These are phyloP conservation scores for Portevinia maculata DNA, from an alignment of 2,888 invertebrate species.

Conservation along the genomic window DNA sequence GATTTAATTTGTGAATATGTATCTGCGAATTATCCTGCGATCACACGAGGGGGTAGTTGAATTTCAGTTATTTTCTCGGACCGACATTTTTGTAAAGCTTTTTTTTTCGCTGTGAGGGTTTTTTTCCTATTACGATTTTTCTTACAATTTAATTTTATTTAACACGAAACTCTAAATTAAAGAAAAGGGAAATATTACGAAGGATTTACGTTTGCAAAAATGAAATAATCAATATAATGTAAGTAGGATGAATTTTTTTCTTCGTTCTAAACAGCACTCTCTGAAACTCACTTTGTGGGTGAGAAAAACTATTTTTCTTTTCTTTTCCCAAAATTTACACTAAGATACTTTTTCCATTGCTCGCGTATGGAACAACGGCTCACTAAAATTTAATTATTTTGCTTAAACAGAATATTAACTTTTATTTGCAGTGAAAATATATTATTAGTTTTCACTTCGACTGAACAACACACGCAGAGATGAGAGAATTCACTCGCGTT, in stretches of 20 bases:
- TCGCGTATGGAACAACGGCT: constrained; percentile 13
- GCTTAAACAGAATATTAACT: not conserved
- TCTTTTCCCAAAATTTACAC: constrained; percentile 42
- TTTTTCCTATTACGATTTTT: constrained; percentile 4
- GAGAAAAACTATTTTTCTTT: constrained; percentile 35
- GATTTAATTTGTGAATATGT: constrained; percentile 42
- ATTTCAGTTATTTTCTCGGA: constrained; percentile 69
- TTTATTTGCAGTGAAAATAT: constrained; percentile 8
- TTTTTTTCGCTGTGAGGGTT: constrained; percentile 23
- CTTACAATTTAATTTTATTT: constrained; percentile 21
- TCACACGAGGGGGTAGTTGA: constrained; percentile 50
- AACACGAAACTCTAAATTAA: constrained; percentile 42
- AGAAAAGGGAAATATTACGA: constrained; percentile 10
- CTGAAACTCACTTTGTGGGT: constrained; percentile 59
- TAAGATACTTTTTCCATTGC: constrained; percentile 67
- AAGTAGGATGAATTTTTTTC: constrained; percentile 18
- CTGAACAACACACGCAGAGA: constrained; percentile 72
- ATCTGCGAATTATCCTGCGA: constrained; percentile 66
- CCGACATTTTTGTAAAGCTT: constrained; percentile 69
- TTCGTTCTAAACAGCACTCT: constrained; percentile 53
- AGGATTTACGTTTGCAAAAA: not conserved
- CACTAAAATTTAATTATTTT: constrained; percentile 23
- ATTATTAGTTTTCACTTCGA: constrained; percentile 50
- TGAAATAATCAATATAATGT: constrained; percentile 45
- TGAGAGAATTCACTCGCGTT: constrained; percentile 73